Conservation (phyloP, 2,888 invertebrate species). For the Lydus trimaculatus region DNA sequence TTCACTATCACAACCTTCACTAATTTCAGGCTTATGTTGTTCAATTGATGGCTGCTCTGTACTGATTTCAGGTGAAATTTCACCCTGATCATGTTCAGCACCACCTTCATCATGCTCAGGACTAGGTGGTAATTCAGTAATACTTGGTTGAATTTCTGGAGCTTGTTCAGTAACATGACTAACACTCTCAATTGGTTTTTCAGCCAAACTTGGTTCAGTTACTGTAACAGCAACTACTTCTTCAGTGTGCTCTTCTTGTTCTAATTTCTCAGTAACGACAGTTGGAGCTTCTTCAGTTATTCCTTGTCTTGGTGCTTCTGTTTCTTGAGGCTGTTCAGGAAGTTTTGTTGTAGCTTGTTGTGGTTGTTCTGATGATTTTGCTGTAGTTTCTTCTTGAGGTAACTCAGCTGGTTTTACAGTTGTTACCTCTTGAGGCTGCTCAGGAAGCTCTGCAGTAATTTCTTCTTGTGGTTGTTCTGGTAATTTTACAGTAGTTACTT, state of each 20-base stretch:
- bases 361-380: neutral
- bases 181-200: conserved; percentile 28
- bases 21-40: neutral
- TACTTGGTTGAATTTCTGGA: conserved; percentile 20
- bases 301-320: conserved; percentile 18
- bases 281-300: conserved; percentile 3
- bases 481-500: conserved; percentile 12
- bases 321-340: neutral
- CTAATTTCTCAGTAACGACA: conserved; percentile 8
- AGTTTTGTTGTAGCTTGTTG: conserved; percentile 7
- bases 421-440: conserved; percentile 7
- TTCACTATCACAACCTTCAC: neutral
- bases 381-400: neutral
- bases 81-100: neutral
- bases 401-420: conserved; percentile 11
- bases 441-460: conserved; percentile 11
- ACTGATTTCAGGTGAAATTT: neutral
- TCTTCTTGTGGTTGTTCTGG: conserved; percentile 8
- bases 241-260: neutral
- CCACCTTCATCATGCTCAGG: conserved; percentile 9
- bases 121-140: conserved; percentile 53
- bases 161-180: conserved; percentile 30
- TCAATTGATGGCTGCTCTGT: neutral
- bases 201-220: conserved; percentile 30
- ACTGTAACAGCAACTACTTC: conserved; percentile 13